A percentile compares a stretch with the other conserved stretches of the same genome.
phyloP scores from a whole-genome alignment of 2,113 vertebrate genomes.

The Semnornis frantzii region DNA sequence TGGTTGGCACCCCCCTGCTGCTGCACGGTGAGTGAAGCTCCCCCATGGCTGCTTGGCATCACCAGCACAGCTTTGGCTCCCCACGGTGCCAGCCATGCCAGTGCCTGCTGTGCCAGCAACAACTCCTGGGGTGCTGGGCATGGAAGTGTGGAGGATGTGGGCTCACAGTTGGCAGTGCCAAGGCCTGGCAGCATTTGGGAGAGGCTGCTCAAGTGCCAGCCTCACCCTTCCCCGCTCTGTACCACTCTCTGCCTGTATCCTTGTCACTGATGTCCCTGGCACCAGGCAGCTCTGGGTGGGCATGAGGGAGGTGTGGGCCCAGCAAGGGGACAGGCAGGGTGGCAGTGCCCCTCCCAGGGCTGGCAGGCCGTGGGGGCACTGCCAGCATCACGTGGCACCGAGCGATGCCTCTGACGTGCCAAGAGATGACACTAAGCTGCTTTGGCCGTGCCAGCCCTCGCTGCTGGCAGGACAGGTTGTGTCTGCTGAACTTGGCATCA shows the following conservation, averaged over 20 bases:
- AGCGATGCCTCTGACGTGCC: neutral
- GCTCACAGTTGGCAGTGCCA: neutral
- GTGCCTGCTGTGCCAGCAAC: neutral
- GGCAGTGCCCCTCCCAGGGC: neutral
- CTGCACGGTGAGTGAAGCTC: too few relatives aligned
- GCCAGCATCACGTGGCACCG: neutral
- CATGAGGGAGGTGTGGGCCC: too few relatives aligned
- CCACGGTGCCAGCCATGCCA: fast-evolving
- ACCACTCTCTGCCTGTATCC: neutral
- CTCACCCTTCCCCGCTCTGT: too few relatives aligned
- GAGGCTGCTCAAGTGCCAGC: too few relatives aligned
- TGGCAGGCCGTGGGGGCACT: neutral
- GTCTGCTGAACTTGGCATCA: too few relatives aligned
- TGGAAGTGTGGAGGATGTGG: neutral
- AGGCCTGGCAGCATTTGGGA: too few relatives aligned
- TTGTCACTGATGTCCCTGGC: too few relatives aligned
- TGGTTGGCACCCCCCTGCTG: too few relatives aligned
- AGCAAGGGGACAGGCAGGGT: neutral
- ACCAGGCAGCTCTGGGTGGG: neutral
- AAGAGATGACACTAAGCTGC: neutral
- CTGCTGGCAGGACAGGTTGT: too few relatives aligned
- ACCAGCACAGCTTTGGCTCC: neutral
- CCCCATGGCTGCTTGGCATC: too few relatives aligned
- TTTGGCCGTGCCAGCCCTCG: neutral
- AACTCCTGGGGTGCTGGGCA: neutral